These are phyloP conservation scores for Protonemura montana DNA, from an alignment of 2,888 invertebrate species.

Conservation along the genomic window DNA sequence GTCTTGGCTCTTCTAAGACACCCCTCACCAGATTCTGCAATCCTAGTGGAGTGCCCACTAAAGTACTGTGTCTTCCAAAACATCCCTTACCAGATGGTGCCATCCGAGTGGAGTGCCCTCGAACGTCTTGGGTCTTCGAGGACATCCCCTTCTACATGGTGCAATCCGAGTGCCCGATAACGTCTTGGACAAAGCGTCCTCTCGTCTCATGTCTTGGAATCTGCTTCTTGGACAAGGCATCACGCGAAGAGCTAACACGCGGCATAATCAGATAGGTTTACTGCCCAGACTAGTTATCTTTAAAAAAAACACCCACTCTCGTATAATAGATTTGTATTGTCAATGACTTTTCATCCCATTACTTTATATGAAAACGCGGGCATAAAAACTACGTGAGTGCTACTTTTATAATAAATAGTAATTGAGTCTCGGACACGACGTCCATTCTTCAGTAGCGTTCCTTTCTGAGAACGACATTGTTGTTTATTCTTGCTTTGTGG, in stretches of 20 bases:
- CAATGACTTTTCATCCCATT: conserved; percentile 3
- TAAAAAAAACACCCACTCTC: not conserved
- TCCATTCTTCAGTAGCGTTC: not conserved
- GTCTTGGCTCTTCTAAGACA: no score
- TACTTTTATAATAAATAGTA: not conserved
- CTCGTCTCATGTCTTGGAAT: no score
- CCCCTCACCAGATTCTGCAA: no score
- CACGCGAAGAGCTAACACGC: not conserved
- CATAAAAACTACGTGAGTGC: not conserved
- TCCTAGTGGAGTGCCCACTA: no score
- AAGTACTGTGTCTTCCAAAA: no score
- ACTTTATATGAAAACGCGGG: not conserved
- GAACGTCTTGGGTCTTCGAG: no score
- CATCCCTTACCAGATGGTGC: no score
- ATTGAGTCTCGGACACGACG: conserved; percentile 3
- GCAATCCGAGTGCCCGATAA: no score
- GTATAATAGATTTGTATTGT: not conserved
- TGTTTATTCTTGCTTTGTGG: not conserved
- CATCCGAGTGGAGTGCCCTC: not conserved
- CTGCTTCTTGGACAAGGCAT: not conserved
- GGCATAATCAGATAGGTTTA: not conserved
- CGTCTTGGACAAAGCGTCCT: no score
- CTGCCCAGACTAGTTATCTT: not conserved
- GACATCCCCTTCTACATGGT: no score
- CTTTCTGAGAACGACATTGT: not conserved